These are phyloP conservation scores for Chrysolina americana DNA, from an alignment of 2,888 invertebrate species.

Conservation along the genomic window DNA sequence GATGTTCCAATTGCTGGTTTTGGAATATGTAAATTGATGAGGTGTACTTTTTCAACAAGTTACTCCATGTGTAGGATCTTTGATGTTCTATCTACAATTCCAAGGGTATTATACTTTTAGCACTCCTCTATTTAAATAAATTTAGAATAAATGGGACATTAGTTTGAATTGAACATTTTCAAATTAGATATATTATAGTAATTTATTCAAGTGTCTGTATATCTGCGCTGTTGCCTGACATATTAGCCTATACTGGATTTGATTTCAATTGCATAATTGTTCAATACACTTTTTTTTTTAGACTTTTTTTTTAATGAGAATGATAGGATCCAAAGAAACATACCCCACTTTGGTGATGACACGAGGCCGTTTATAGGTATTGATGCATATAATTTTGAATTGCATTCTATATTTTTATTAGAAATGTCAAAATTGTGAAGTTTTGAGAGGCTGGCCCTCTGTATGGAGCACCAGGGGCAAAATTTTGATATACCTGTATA, in stretches of 20 bases:
- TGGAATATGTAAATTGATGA: background rate
- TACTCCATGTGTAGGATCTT: slow-evolving; percentile 7
- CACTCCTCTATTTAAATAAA: slow-evolving; percentile 30
- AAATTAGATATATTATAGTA: slow-evolving; percentile 6
- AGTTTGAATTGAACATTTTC: slow-evolving; percentile 24
- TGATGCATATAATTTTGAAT: no score
- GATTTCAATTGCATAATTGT: slow-evolving; percentile 8
- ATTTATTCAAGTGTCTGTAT: slow-evolving; percentile 14
- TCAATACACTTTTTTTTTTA: background rate
- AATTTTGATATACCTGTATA: no score
- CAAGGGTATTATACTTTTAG: slow-evolving; percentile 32
- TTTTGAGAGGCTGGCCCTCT: no score
- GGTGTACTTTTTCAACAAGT: background rate
- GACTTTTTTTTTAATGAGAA: background rate
- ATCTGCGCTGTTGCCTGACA: background rate
- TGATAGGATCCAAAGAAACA: no score
- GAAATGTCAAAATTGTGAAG: no score
- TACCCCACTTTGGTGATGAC: no score
- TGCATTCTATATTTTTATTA: no score
- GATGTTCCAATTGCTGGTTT: no score
- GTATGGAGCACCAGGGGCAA: no score
- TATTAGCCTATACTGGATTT: slow-evolving; percentile 3
- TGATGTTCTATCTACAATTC: slow-evolving; percentile 26
- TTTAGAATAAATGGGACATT: slow-evolving; percentile 30
- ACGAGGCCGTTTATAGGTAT: no score